Evolutionary conservation across 2,888 invertebrate genomes (phyloP).

Genomic region (Hypselothyrea guttata): DNA sequence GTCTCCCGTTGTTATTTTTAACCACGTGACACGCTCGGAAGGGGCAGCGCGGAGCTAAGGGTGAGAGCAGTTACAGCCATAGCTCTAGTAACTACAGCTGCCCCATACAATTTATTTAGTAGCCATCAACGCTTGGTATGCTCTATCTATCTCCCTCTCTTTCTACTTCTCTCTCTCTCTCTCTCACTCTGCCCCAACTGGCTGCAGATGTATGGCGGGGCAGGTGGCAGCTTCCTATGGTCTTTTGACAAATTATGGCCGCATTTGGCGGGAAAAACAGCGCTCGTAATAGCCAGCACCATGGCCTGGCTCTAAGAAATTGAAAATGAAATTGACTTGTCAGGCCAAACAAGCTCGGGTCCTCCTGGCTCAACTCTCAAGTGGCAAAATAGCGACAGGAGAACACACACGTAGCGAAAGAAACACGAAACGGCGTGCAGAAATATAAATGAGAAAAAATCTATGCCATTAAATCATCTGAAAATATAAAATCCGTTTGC

Average conservation of each 20-base stretch:
- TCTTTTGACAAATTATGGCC: slow-evolving; percentile 72
- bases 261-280: slow-evolving; percentile 45
- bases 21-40: no score
- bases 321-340: slow-evolving; percentile 74
- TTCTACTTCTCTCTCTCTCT: slow-evolving; percentile 10
- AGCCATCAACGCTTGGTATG: slow-evolving; percentile 57
- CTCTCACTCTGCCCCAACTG: neutral
- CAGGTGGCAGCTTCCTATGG: slow-evolving; percentile 3
- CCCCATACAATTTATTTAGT: slow-evolving; percentile 68
- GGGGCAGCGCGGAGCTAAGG: neutral
- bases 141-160: slow-evolving; percentile 17
- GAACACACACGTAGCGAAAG: no score
- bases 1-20: slow-evolving; percentile 17
- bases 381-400: slow-evolving; percentile 51
- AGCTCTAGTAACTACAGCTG: slow-evolving; percentile 26
- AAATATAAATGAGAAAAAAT: neutral
- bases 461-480: slow-evolving; percentile 22
- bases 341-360: slow-evolving; percentile 62
- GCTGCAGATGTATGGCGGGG: neutral
- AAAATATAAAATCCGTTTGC: slow-evolving; percentile 10
- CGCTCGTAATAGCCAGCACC: no score
- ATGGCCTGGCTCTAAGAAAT: slow-evolving; percentile 45
- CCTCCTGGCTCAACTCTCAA: slow-evolving; percentile 39
- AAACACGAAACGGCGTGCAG: no score
- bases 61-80: no score